Evolutionary conservation across 1,140 invertebrate genomes (phyloP).

Genomic region (Melipona quadrifasciata): DNA sequence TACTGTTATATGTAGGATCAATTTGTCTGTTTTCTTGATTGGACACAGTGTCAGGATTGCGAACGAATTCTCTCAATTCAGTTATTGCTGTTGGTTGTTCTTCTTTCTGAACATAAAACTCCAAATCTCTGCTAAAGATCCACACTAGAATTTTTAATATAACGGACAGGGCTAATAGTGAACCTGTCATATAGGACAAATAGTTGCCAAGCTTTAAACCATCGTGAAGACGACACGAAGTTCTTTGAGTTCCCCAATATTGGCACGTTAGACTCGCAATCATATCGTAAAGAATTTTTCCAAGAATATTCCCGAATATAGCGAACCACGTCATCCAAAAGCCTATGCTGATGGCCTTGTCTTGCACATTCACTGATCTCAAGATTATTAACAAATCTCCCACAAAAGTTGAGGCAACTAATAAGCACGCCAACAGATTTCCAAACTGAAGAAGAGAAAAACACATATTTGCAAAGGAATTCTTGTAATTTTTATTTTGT

Average conservation of each 20-base stretch:
- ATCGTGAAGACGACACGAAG: constrained; percentile 71
- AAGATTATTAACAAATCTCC: constrained; percentile 83
- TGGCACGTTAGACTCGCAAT: constrained; percentile 76
- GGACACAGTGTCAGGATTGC: not conserved
- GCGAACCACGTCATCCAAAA: constrained; percentile 82
- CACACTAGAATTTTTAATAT: constrained; percentile 69
- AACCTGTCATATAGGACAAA: constrained; percentile 71
- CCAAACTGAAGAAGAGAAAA: constrained; percentile 62
- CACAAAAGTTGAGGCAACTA: constrained; percentile 79
- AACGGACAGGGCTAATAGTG: constrained; percentile 63
- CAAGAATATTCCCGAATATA: constrained; percentile 82
- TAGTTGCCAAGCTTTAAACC: constrained; percentile 69
- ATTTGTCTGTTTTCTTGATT: not conserved
- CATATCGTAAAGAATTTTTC: constrained; percentile 82
- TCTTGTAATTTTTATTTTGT: no score
- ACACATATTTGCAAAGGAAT: no score
- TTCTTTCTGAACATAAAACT: constrained; percentile 65
- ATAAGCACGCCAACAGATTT: constrained; percentile 66
- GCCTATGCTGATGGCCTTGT: constrained; percentile 84
- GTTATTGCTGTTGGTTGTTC: constrained; percentile 25
- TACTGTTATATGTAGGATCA: constrained; percentile 8
- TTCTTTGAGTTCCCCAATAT: constrained; percentile 68
- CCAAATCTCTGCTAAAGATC: constrained; percentile 67
- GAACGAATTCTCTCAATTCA: constrained; percentile 61
- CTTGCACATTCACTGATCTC: constrained; percentile 81